Evolutionary conservation across 2,797 vertebrate species (phyloP).

Genomic region (Kryptopterus vitreolus): DNA sequence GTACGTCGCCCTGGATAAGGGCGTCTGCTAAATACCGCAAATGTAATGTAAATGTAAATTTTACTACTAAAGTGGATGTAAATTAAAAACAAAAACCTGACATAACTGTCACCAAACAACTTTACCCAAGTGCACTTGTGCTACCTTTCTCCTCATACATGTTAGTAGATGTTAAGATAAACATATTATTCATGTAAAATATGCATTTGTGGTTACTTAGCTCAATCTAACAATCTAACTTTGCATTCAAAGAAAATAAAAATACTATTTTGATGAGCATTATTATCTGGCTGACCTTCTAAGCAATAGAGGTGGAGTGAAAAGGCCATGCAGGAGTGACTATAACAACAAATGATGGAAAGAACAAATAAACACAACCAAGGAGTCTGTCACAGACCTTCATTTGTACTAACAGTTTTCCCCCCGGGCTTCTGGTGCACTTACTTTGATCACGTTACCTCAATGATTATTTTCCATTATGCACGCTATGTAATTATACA

Average conservation of each 20-base stretch:
- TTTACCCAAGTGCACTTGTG: no score
- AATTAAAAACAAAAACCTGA: no score
- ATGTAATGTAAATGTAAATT: no score
- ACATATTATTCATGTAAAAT: no score
- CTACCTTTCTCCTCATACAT: no score
- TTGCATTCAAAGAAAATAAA: neutral
- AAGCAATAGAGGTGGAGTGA: neutral
- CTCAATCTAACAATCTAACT: neutral
- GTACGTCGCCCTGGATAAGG: no score
- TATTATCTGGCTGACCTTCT: neutral
- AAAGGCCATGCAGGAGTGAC: neutral
- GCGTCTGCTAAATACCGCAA: no score
- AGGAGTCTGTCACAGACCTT: neutral
- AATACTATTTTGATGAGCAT: neutral
- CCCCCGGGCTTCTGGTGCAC: neutral
- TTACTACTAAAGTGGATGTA: no score
- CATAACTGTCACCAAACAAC: no score
- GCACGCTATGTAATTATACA: neutral
- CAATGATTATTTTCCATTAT: conserved; percentile 1
- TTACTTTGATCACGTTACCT: conserved; percentile 5
- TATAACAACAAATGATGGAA: neutral
- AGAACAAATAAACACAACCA: neutral
- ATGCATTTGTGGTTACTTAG: neutral
- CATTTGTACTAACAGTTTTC: neutral
- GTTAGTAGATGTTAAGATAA: no score